A percentile compares a stretch with the other conserved stretches of the same genome.
phyloP scores from a whole-genome alignment of 2,797 vertebrate genomes.

The Xiphophorus birchmanni region DNA sequence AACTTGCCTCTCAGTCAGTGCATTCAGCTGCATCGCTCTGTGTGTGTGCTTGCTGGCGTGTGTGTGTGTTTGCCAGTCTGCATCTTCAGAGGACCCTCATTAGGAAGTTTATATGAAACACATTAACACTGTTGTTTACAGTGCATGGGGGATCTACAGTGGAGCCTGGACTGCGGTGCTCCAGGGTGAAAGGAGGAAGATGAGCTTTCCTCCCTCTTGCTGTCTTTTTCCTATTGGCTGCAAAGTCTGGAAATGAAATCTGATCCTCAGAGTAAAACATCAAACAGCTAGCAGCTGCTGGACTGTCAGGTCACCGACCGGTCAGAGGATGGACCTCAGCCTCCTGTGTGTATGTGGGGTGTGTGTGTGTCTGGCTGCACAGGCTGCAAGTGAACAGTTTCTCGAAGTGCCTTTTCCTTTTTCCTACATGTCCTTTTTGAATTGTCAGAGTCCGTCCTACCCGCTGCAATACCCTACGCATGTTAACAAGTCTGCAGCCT shows the following conservation, averaged over 20 bases:
- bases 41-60: not conserved
- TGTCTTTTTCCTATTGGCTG: slow-evolving; percentile 68
- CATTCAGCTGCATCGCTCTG: not conserved
- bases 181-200: slow-evolving; percentile 45
- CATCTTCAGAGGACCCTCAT: not conserved
- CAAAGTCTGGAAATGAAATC: slow-evolving; percentile 74
- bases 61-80: not conserved
- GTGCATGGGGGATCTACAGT: slow-evolving; percentile 18
- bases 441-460: not conserved
- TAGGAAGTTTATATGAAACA: not conserved
- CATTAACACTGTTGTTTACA: slow-evolving; percentile 3
- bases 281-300: slow-evolving; percentile 84
- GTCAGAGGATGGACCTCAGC: slow-evolving; percentile 79
- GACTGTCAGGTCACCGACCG: slow-evolving; percentile 79
- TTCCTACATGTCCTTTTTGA: not conserved
- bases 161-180: slow-evolving; percentile 35
- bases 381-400: not conserved
- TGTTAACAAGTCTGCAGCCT: slow-evolving; percentile 26
- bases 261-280: slow-evolving; percentile 80
- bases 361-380: slow-evolving; percentile 6
- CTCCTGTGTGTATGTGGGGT: slow-evolving; percentile 56
- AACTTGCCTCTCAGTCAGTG: slow-evolving; percentile 17
- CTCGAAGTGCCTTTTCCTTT: not conserved
- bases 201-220: slow-evolving; percentile 48
- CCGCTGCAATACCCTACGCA: not conserved